Evolutionary conservation across 2,113 vertebrate genomes (phyloP), one percentile per base, ranked within the genome.

Genomic region (Grammomys surdaster): DNA sequence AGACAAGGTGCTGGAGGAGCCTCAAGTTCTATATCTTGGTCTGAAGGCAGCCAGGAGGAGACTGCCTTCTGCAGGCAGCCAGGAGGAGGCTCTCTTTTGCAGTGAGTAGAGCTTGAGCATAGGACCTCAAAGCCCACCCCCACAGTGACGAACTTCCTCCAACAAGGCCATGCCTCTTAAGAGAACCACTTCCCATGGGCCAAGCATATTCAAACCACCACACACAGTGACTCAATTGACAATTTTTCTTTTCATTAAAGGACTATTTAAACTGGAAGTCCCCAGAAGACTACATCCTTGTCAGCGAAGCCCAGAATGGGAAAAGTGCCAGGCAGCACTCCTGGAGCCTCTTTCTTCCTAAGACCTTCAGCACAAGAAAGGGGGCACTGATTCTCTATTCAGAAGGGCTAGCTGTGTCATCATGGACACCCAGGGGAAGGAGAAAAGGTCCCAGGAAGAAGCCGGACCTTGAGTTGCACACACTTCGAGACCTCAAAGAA

Each of bases 191-290:
- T 16, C 67, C 67, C 67, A 36, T 69, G 67, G 67, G 67, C 67
- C 31, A 36, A 69, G 33, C 67, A 36, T 69, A 69, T 69, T 36
- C 67, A 69, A 69, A 69, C 67, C 33, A 69, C 67, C 67, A 69
- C 67, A 65, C 63, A 65, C 24, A 3, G 56, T 33, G n/a, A 14
- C 43, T 58, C 5, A 1, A 4, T 63, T 31, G 19, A 76, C 26
- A 65, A 24, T 46, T 60, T 48, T 92, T 91, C 85, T 95, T 28
- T 28, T 22, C 14, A 2, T 46, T 70, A 94, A 86, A 99, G 98
- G 98, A 99, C 98, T 99, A 99, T 94, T 99, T 99, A 95, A 99
- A 98, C 89, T 99, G 99, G 98, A 99, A 98, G 95, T 98, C 98
- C 75, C 97, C 97, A 40, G 97, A 98, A 95, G 97, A 96, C 58